Evolutionary conservation across 2,113 vertebrate genomes (phyloP).

Genomic region (Microtus pennsylvanicus): DNA sequence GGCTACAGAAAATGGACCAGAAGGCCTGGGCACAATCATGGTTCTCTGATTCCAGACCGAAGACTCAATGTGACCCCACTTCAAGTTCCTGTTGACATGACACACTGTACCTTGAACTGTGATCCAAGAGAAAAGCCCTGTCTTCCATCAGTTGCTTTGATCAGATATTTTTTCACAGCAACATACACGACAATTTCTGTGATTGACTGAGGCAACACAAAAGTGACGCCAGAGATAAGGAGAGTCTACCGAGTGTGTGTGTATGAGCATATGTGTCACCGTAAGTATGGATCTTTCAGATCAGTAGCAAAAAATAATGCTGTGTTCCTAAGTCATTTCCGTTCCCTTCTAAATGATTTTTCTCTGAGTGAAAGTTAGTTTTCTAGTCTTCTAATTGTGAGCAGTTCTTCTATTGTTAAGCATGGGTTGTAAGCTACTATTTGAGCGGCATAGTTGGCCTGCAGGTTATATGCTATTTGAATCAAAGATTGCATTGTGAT

Average conservation of each 20-base stretch:
- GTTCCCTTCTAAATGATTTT: background rate
- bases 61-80: background rate
- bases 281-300: background rate
- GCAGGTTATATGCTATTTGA: background rate
- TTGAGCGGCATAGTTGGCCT: background rate
- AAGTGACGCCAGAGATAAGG: background rate
- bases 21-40: background rate
- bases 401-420: slow-evolving; percentile 20
- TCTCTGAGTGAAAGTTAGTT: background rate
- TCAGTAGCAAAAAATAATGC: background rate
- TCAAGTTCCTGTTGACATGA: background rate
- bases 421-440: background rate
- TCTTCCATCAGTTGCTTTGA: background rate
- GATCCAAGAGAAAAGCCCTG: background rate
- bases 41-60: background rate
- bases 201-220: background rate
- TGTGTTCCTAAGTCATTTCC: background rate
- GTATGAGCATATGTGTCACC: background rate
- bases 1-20: background rate
- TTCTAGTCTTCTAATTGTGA: background rate
- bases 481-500: background rate
- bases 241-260: too few relatives aligned
- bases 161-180: background rate
- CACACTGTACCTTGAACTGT: background rate
- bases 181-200: background rate